Conservation (phyloP, 2,888 invertebrate species). For the Napeogenes inachia region DNA sequence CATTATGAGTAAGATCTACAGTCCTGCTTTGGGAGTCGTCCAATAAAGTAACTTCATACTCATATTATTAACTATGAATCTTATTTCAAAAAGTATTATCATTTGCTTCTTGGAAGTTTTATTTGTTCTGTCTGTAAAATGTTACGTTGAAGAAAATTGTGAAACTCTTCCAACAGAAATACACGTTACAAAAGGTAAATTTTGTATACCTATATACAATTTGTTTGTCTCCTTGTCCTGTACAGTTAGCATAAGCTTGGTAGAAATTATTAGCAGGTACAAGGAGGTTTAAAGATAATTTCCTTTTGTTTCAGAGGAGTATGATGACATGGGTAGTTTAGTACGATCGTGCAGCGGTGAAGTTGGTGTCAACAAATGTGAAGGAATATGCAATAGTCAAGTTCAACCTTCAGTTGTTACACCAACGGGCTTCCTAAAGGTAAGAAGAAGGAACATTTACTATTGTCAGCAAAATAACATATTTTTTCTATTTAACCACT, state of each 20-base stretch:
- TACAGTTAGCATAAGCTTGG: no score
- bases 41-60: conserved; percentile 10
- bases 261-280: no score
- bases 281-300: no score
- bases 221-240: not conserved
- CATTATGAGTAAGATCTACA: conserved; percentile 11
- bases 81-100: conserved; percentile 11
- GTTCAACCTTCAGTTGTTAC: conserved; percentile 94
- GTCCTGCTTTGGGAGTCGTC: conserved; percentile 15
- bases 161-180: conserved; percentile 92
- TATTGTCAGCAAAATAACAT: no score
- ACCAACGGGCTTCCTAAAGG: conserved; percentile 92
- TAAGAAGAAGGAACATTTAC: conserved; percentile 41
- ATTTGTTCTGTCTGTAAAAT: conserved; percentile 27
- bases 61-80: conserved; percentile 22
- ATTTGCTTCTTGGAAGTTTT: conserved; percentile 28
- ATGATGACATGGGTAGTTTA: conserved; percentile 89
- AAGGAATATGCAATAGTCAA: conserved; percentile 94
- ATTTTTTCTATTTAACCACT: no score
- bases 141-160: conserved; percentile 83
- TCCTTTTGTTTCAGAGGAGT: conserved; percentile 81
- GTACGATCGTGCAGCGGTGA: conserved; percentile 93
- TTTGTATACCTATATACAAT: conserved; percentile 19
- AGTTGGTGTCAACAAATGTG: conserved; percentile 94
- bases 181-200: conserved; percentile 88